phyloP scores from a whole-genome alignment of 2,797 vertebrate species.

The Tragelaphus eurycerus region DNA sequence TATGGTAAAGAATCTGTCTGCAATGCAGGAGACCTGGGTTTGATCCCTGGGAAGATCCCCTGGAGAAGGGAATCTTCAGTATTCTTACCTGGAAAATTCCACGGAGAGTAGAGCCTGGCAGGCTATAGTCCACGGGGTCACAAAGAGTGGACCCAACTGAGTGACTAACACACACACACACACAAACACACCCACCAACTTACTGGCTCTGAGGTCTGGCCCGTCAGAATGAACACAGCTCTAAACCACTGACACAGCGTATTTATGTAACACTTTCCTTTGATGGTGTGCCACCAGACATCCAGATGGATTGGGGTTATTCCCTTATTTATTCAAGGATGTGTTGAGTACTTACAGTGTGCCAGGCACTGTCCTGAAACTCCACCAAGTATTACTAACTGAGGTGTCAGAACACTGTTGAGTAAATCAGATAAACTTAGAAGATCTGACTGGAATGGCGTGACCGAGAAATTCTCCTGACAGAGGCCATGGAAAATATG shows the following conservation, averaged over 20 bases:
- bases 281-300: not conserved
- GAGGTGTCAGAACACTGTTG: not conserved
- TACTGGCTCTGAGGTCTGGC: not conserved
- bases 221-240: not conserved
- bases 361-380: not conserved
- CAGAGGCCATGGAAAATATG: not conserved
- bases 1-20: not conserved
- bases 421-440: not conserved
- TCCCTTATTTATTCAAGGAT: not conserved
- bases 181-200: not conserved
- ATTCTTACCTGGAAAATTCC: not conserved
- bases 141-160: not conserved
- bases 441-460: not conserved
- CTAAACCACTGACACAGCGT: not conserved
- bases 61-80: not conserved
- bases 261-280: not conserved
- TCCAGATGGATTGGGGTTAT: not conserved
- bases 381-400: not conserved
- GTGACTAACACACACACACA: not conserved
- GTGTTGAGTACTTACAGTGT: not conserved
- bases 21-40: not conserved
- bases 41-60: not conserved
- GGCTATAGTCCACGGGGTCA: not conserved
- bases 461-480: not conserved
- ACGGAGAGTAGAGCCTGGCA: not conserved